Evolutionary conservation across 92 coral and sea anemone genomes (phyloP).

Genomic region (Porites cylindrica): DNA sequence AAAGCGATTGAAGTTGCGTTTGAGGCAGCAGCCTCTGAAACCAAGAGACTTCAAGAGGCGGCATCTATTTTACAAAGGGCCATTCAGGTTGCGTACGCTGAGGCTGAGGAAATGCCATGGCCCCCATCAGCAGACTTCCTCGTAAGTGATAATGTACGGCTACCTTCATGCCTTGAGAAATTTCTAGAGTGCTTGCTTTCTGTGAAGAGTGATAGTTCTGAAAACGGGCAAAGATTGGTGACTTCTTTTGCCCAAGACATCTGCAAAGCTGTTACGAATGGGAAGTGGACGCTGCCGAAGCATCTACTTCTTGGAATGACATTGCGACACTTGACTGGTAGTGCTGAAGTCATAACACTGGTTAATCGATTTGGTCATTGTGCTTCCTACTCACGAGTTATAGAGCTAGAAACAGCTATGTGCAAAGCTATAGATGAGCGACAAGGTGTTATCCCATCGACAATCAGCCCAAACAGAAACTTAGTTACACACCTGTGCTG

Average conservation of each 20-base stretch:
- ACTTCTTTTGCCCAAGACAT: background rate
- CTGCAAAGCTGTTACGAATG: conserved; percentile 30
- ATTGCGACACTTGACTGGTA: conserved; percentile 20
- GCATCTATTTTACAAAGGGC: background rate
- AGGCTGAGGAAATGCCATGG: background rate
- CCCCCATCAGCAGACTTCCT: background rate
- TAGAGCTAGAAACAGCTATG: too few relatives aligned
- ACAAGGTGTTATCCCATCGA: conserved; percentile 26
- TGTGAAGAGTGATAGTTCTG: background rate
- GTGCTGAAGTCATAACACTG: background rate
- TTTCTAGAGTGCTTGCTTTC: background rate
- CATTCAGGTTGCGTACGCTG: background rate
- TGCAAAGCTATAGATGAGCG: too few relatives aligned
- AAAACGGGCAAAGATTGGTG: background rate
- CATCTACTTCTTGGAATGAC: conserved; percentile 33
- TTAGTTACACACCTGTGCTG: conserved; percentile 48
- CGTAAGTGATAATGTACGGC: background rate
- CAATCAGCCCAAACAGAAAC: conserved; percentile 9
- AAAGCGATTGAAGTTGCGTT: background rate
- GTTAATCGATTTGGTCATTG: too few relatives aligned
- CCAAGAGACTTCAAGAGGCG: background rate
- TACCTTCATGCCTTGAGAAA: background rate
- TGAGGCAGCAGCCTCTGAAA: background rate
- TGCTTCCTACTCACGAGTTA: too few relatives aligned
- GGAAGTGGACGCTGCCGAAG: conserved; percentile 45